Conservation (phyloP, 2,888 invertebrate genomes). For the Gasteruption jaculator region DNA sequence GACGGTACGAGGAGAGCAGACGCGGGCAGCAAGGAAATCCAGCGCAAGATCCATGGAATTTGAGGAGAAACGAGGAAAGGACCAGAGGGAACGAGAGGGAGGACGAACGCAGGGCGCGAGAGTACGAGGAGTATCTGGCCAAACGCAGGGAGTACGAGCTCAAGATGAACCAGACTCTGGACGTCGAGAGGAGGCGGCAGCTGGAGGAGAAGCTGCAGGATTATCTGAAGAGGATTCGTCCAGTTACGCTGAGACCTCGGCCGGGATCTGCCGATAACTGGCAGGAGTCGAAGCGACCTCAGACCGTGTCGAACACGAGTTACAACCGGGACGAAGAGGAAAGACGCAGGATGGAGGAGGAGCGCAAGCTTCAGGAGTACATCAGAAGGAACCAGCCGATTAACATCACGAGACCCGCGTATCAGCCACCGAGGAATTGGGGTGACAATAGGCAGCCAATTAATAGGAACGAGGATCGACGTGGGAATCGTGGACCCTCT, state of each 20-base stretch:
- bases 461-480: constrained; percentile 19
- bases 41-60: constrained; percentile 16
- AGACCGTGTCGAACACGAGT: constrained; percentile 1
- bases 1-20: constrained; percentile 21
- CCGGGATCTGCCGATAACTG: neutral
- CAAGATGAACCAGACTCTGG: neutral
- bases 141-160: neutral
- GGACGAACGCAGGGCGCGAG: constrained; percentile 11
- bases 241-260: too few relatives aligned
- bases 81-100: neutral
- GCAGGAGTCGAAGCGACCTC: constrained; percentile 15
- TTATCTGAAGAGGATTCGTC: constrained; percentile 10
- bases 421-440: too few relatives aligned
- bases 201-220: constrained; percentile 4
- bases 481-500: constrained; percentile 31
- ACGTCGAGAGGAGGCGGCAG: neutral
- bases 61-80: constrained; percentile 13
- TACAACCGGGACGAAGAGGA: constrained; percentile 17
- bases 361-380: constrained; percentile 35
- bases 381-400: constrained; percentile 37
- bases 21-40: constrained; percentile 15
- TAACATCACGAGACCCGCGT: constrained; percentile 23
- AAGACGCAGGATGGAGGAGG: constrained; percentile 23
- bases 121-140: constrained; percentile 8
- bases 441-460: neutral